Evolutionary conservation across 2,888 invertebrate genomes (phyloP).

Genomic region (Norana najaformis): DNA sequence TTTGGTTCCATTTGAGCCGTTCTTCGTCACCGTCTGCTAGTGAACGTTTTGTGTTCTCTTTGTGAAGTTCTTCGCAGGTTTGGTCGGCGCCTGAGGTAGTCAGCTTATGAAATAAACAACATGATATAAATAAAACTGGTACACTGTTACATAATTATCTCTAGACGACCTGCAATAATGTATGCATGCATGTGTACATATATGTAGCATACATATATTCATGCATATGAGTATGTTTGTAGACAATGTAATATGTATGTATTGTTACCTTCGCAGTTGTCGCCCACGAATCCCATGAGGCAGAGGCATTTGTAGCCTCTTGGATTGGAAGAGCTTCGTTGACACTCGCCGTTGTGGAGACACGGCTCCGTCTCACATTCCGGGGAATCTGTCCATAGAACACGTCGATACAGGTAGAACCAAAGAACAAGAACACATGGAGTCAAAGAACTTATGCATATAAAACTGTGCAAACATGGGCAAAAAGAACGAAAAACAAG

Average conservation of each 20-base stretch:
- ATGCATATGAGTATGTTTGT: too few species aligned
- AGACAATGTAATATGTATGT: neutral
- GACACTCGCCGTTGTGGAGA: neutral
- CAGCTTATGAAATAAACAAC: too few species aligned
- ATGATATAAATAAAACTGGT: too few species aligned
- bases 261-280: constrained; percentile 1
- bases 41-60: too few species aligned
- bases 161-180: too few species aligned
- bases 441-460: neutral
- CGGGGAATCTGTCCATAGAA: neutral
- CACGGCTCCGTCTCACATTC: neutral
- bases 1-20: too few species aligned
- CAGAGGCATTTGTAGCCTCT: neutral
- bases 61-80: too few species aligned
- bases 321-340: neutral
- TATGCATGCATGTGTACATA: neutral
- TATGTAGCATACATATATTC: too few species aligned
- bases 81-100: too few species aligned
- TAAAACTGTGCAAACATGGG: neutral
- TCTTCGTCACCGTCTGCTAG: too few species aligned
- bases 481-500: neutral
- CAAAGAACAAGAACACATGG: neutral
- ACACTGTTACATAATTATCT: too few species aligned
- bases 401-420: neutral
- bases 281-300: neutral